Conservation (phyloP, 2,113 vertebrate genomes). For the Nestor notabilis region DNA sequence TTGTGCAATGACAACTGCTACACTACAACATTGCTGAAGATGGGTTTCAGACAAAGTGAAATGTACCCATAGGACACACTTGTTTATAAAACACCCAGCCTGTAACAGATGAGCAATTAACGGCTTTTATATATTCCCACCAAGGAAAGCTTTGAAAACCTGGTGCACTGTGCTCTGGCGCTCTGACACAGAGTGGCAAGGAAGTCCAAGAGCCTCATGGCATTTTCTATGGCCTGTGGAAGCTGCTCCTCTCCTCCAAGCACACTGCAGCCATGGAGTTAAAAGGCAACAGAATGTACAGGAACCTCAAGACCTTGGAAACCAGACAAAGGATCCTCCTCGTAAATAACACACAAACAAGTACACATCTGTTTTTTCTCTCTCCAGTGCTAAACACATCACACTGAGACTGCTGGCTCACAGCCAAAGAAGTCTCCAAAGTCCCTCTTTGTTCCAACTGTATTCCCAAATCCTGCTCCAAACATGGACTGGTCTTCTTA, state of each 20-base stretch:
- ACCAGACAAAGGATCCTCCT: background rate
- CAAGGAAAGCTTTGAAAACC: background rate
- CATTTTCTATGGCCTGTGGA: background rate
- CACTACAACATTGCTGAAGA: fast-evolving
- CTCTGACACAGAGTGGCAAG: fast-evolving
- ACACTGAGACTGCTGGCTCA: background rate
- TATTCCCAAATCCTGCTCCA: background rate
- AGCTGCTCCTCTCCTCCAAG: background rate
- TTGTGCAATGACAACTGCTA: background rate
- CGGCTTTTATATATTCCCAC: background rate
- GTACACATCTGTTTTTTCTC: conserved; percentile 16
- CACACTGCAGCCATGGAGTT: background rate
- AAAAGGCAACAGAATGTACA: background rate
- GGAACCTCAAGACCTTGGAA: background rate
- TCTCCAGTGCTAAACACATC: background rate
- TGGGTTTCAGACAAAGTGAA: background rate
- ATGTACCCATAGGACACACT: background rate
- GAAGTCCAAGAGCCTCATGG: fast-evolving
- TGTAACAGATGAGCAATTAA: background rate
- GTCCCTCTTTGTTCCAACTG: background rate
- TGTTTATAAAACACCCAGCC: background rate
- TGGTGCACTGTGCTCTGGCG: fast-evolving
- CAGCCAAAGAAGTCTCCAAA: background rate
- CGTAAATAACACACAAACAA: background rate
- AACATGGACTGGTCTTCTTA: background rate